Conservation (phyloP, 2,888 invertebrate species). For the Atrina japonica region DNA sequence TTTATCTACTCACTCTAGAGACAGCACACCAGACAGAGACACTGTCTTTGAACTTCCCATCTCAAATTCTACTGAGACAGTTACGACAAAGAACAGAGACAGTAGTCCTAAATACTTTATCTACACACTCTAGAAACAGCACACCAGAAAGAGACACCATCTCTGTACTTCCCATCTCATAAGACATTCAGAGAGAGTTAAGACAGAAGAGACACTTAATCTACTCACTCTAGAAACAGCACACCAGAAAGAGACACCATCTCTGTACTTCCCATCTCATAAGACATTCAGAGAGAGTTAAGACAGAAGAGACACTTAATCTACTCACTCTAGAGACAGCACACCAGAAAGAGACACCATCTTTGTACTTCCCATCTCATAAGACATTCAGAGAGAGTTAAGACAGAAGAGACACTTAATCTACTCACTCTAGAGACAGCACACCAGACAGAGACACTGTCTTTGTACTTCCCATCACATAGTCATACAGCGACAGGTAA, state of each 20-base stretch:
- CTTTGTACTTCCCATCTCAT: too few relatives aligned
- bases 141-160: too few relatives aligned
- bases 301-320: not conserved
- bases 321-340: not conserved
- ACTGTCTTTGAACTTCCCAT: too few relatives aligned
- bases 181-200: not conserved
- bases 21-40: too few relatives aligned
- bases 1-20: not conserved
- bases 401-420: not conserved
- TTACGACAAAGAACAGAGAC: not conserved
- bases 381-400: not conserved
- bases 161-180: too few relatives aligned
- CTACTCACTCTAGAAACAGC: not conserved
- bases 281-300: not conserved
- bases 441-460: conserved; percentile 11
- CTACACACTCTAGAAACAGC: not conserved
- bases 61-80: not conserved
- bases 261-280: too few relatives aligned
- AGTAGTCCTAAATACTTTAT: not conserved
- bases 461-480: conserved; percentile 43
- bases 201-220: not conserved
- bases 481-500: conserved; percentile 43
- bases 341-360: too few relatives aligned
- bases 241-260: too few relatives aligned
- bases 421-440: conserved; percentile 12